Percentiles rank a stretch among this genome's conserved stretches.
phyloP scores from a whole-genome alignment of 2,797 vertebrate species.

The Pelodytes ibericus region DNA sequence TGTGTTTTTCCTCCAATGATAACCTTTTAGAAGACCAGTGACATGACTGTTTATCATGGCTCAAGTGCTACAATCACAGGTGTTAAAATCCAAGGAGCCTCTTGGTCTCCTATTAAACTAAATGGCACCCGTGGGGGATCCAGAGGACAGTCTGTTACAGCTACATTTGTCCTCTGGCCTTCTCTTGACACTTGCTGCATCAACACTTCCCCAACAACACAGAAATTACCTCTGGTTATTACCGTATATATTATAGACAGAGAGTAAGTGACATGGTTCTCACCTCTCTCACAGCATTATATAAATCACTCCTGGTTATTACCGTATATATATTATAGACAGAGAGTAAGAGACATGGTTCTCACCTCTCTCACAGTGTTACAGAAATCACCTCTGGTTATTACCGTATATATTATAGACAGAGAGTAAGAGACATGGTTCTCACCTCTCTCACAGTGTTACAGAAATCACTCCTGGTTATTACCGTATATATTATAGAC shows the following conservation, averaged over 20 bases:
- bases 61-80: too few species aligned
- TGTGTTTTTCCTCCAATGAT: too few species aligned
- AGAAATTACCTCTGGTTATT: constrained; percentile 2
- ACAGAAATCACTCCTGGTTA: constrained; percentile 88
- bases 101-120: too few species aligned
- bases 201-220: not conserved
- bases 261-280: not conserved
- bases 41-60: too few species aligned
- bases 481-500: not conserved
- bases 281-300: constrained; percentile 96
- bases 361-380: constrained; percentile 94
- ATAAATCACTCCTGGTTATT: constrained; percentile 85
- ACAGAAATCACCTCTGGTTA: constrained; percentile 85
- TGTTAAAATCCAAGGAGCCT: too few species aligned
- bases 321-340: not conserved
- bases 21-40: too few species aligned
- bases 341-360: not conserved
- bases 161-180: not conserved
- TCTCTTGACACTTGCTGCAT: not conserved
- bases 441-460: constrained; percentile 94
- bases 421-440: not conserved
- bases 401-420: not conserved
- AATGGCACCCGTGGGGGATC: too few species aligned
- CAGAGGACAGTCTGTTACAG: too few species aligned
- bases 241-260: not conserved